Percentiles rank a stretch among this genome's conserved stretches.
Conservation (phyloP, 1,140 invertebrate species). For the Drosophila erecta region DNA sequence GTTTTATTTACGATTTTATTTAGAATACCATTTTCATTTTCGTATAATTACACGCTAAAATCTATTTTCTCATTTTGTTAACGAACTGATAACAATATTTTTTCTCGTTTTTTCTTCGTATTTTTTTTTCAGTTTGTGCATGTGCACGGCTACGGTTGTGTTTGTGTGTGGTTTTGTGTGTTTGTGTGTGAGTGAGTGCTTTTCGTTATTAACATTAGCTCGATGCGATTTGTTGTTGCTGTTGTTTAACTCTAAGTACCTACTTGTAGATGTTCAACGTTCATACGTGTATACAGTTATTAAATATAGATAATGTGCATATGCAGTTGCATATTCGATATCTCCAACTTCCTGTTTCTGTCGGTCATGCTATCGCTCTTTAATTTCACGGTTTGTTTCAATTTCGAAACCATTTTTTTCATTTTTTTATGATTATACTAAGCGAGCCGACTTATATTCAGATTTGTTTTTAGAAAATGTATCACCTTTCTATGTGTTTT, state of each 20-base stretch:
- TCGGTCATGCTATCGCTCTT: background rate
- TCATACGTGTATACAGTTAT: constrained; percentile 65
- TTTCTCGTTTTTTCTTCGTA: constrained; percentile 25
- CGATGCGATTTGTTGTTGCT: constrained; percentile 36
- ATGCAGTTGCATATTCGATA: constrained; percentile 55
- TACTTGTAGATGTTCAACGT: constrained; percentile 69
- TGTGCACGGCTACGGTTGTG: constrained; percentile 35
- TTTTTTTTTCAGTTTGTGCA: constrained; percentile 23
- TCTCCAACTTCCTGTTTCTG: constrained; percentile 13
- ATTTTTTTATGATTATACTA: too few species aligned
- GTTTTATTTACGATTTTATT: constrained; percentile 76
- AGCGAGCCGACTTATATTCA: too few species aligned
- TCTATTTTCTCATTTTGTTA: constrained; percentile 76
- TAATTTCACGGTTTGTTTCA: constrained; percentile 5
- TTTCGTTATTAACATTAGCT: constrained; percentile 58
- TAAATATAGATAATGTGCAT: constrained; percentile 60
- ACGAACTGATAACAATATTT: constrained; percentile 78
- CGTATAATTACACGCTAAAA: constrained; percentile 72
- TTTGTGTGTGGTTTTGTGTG: constrained; percentile 36
- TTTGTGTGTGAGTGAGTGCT: constrained; percentile 29
- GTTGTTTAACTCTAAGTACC: constrained; percentile 74
- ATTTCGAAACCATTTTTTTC: background rate
- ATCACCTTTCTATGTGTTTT: too few species aligned
- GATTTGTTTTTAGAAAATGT: too few species aligned
- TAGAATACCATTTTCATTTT: constrained; percentile 77